Base-by-base conservation (phyloP, 2,797 vertebrate species). In the Zalophus californianus region DNA sequence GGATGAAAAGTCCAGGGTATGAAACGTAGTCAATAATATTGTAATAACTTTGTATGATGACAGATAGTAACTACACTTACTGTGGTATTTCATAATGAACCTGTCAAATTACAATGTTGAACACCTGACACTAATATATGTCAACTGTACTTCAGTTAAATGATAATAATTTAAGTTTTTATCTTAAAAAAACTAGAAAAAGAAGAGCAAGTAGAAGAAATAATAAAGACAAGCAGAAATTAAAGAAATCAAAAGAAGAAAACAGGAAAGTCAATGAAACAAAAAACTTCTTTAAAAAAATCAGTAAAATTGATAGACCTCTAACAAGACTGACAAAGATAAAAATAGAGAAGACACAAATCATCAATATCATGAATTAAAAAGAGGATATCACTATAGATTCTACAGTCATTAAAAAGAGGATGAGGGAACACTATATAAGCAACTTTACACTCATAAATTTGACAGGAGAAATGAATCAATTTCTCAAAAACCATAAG, bases 291-390 rank as follows among this genome's bases (percentile, higher is more conserved):
- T 86, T 58, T 80, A 18, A 35, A 72, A 87, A 75, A 90, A 41
- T 82, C 27, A 77, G 38, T 73, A 52, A 62, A 86, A 68, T 73
- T 79, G 7, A 92, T 41, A 48, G 58, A 86, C 18, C 2, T 52
- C 38, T 79, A 62, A 52, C n/a, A 86, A 75, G 41, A 82, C 25
- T 82, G 68, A 83, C 50, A 97, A 84, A 87, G 35, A 58, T 35
- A 85, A 85, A 90, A 92, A 75, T 62, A 60, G 23, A 77, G 41
- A 90, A 86, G 27, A 60, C 23, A 93, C 41, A 70, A 75, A 85
- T 93, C 32, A 75, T 21, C 25, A 86, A 54, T 56, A 90, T 75
- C 5, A 93, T 60, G 48, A 86, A 77, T 82, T 3, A 82, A 86
- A 54, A 70, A 75, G 25, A 86, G 8, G 25, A 2, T 86, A 54